phyloP scores from a whole-genome alignment of 1,140 invertebrate genomes.

The Calliphora vicina region DNA sequence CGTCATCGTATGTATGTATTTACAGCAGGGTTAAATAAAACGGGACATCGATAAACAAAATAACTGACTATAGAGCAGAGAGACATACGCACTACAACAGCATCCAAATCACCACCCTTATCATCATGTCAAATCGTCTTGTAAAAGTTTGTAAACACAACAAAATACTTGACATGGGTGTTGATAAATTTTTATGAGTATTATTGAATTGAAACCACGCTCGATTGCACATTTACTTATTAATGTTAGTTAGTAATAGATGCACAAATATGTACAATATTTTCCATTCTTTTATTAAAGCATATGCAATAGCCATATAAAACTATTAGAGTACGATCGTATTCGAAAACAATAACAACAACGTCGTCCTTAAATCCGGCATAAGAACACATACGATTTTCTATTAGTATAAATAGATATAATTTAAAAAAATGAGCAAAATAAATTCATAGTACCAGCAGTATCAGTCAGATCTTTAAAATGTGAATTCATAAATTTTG shows the following conservation, averaged over 20 bases:
- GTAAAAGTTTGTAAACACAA: conserved; percentile 62
- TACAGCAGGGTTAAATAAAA: neutral
- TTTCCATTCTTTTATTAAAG: neutral
- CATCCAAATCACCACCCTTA: conserved; percentile 17
- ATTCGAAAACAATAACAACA: neutral
- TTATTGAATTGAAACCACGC: conserved; percentile 56
- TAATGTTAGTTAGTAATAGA: neutral
- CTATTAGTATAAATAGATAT: neutral
- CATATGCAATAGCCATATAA: conserved; percentile 23
- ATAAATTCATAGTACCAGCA: neutral
- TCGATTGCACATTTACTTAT: conserved; percentile 62
- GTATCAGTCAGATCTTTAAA: neutral
- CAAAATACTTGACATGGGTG: conserved; percentile 62
- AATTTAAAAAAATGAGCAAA: neutral
- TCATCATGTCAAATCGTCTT: conserved; percentile 49
- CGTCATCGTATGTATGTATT: too few species aligned
- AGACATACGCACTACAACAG: neutral
- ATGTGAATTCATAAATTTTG: neutral
- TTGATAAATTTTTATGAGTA: conserved; percentile 58
- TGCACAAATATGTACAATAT: neutral
- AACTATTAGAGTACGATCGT: conserved; percentile 8
- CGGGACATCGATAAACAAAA: neutral
- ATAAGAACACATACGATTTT: neutral
- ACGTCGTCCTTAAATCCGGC: neutral
- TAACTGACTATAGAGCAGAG: neutral